Conservation (phyloP, 2,888 invertebrate genomes). For the Pristionchus entomophagus region DNA sequence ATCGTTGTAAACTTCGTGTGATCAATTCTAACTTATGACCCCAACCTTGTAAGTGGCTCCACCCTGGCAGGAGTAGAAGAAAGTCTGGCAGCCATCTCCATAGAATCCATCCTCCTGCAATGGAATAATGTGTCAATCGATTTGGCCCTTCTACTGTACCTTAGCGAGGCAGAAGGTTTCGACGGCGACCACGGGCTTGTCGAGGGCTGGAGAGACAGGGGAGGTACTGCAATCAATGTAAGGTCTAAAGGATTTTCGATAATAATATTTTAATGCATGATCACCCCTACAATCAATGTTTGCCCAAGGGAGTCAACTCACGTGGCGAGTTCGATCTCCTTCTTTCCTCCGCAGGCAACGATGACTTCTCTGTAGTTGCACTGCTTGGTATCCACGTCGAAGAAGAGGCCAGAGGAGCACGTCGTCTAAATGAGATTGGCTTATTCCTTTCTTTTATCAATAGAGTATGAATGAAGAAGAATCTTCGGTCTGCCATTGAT, state of each 20-base stretch:
- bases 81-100: slow-evolving; percentile 21
- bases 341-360: slow-evolving; percentile 45
- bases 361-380: slow-evolving; percentile 38
- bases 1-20: not conserved
- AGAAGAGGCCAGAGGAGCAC: slow-evolving; percentile 37
- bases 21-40: not conserved
- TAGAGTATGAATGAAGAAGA: no score
- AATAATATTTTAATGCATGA: not conserved
- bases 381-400: slow-evolving; percentile 16
- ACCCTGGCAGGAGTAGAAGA: slow-evolving; percentile 39
- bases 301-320: not conserved
- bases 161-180: slow-evolving; percentile 20
- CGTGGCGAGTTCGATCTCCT: slow-evolving; percentile 1
- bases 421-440: not conserved
- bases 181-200: not conserved
- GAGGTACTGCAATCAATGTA: not conserved
- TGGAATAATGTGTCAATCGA: not conserved
- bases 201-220: slow-evolving; percentile 9
- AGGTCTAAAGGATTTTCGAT: no score
- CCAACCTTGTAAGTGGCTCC: slow-evolving; percentile 23
- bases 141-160: not conserved
- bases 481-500: no score
- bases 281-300: not conserved
- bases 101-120: slow-evolving; percentile 39
- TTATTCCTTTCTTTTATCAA: no score